phyloP scores from a whole-genome alignment of 2,888 invertebrate genomes.

The Synergus umbraculus region DNA sequence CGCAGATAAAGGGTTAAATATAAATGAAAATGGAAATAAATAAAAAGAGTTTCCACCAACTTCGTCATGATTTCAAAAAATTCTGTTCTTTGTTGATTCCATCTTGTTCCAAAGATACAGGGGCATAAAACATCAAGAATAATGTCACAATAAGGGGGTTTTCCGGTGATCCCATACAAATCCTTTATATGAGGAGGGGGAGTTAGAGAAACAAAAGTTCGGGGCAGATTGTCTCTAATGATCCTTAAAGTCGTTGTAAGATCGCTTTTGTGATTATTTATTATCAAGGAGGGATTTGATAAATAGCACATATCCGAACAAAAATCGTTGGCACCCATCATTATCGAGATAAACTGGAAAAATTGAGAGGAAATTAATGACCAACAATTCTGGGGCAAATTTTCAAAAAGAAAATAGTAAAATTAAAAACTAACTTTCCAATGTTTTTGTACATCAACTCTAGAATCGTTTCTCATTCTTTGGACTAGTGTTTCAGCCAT shows the following conservation, averaged over 20 bases:
- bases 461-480: constrained; percentile 79
- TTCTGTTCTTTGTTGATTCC: constrained; percentile 67
- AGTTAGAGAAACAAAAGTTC: constrained; percentile 81
- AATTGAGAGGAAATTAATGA: background rate
- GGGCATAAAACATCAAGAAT: constrained; percentile 79
- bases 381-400: background rate
- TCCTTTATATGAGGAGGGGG: constrained; percentile 78
- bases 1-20: background rate
- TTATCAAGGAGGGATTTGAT: constrained; percentile 72
- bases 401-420: background rate
- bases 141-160: constrained; percentile 74
- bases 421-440: constrained; percentile 79
- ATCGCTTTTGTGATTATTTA: constrained; percentile 78
- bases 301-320: constrained; percentile 80
- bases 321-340: constrained; percentile 83
- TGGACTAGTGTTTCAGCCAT: constrained; percentile 80
- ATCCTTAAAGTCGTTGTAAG: constrained; percentile 78
- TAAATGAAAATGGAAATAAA: background rate
- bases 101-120: constrained; percentile 78
- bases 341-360: constrained; percentile 79
- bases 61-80: constrained; percentile 78
- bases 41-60: constrained; percentile 46
- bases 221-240: constrained; percentile 81
- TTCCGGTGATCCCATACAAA: constrained; percentile 73
- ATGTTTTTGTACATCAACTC: constrained; percentile 80